These are phyloP conservation scores for Stichopus horrens DNA, from an alignment of 53 echinoderm and acorn worm genomes.

Conservation along the genomic window DNA sequence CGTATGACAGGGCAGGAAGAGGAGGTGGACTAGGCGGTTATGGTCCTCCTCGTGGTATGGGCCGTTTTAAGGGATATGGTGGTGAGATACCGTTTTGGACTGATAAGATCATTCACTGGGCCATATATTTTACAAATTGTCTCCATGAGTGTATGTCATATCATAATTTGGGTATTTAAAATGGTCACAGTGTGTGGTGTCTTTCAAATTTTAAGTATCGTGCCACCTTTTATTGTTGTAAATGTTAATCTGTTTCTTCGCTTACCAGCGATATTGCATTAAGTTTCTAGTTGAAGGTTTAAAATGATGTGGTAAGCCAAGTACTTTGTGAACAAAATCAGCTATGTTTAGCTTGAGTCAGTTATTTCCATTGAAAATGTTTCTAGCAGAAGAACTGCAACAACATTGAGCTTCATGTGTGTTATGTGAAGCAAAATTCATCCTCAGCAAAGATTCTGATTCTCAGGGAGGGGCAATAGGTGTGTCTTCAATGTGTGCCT, in stretches of 20 bases:
- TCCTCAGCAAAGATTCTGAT: not conserved
- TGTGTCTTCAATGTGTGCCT: not conserved
- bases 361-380: not conserved
- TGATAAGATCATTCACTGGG: not conserved
- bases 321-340: not conserved
- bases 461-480: not conserved
- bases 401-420: not conserved
- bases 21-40: constrained; percentile 60
- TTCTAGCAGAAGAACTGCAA: not conserved
- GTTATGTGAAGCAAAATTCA: not conserved
- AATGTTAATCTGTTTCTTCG: no score
- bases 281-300: no score
- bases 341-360: not conserved
- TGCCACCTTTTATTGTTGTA: no score
- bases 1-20: constrained; percentile 78
- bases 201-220: no score
- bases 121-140: no score
- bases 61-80: constrained; percentile 87
- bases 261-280: no score
- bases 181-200: no score
- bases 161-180: no score
- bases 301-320: no score
- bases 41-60: constrained; percentile 54
- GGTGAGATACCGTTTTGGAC: constrained; percentile 41
- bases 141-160: no score